These are phyloP conservation scores for Masticophis lateralis DNA, from an alignment of 2,797 vertebrate genomes.

Conservation along the genomic window DNA sequence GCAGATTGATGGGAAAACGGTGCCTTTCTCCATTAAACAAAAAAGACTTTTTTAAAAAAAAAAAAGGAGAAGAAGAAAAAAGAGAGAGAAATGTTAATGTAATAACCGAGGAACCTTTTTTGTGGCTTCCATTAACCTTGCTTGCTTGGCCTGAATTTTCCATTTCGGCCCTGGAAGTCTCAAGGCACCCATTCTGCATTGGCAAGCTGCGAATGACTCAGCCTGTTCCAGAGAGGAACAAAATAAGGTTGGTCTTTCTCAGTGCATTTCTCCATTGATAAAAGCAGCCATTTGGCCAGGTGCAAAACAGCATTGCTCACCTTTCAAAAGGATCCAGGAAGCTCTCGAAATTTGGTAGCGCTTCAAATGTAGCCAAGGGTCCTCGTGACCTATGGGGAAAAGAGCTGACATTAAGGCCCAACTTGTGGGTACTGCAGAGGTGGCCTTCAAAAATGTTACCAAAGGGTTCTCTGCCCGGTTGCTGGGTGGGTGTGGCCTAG, in stretches of 20 bases:
- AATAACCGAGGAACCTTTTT: not conserved
- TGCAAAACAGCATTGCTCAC: not conserved
- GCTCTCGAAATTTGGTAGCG: fast-evolving
- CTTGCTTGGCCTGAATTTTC: not conserved
- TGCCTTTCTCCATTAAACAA: no score
- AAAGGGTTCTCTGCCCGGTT: no score
- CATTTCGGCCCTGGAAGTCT: not conserved
- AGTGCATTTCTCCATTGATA: not conserved
- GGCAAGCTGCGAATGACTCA: not conserved
- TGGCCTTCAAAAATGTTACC: no score
- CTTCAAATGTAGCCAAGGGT: not conserved
- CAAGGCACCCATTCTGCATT: not conserved
- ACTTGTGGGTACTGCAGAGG: not conserved
- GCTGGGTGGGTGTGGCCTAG: no score
- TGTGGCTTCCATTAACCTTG: not conserved
- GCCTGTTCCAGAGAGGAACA: not conserved
- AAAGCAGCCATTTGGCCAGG: not conserved
- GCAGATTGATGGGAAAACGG: not conserved
- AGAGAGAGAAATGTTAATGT: not conserved
- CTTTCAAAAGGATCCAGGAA: not conserved
- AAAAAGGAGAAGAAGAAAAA: not conserved
- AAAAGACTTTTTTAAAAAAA: not conserved
- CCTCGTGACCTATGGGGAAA: not conserved
- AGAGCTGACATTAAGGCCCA: not conserved
- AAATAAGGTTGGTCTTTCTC: not conserved